Conservation (phyloP, 2,113 vertebrate genomes). For the Mohoua ochrocephala region DNA sequence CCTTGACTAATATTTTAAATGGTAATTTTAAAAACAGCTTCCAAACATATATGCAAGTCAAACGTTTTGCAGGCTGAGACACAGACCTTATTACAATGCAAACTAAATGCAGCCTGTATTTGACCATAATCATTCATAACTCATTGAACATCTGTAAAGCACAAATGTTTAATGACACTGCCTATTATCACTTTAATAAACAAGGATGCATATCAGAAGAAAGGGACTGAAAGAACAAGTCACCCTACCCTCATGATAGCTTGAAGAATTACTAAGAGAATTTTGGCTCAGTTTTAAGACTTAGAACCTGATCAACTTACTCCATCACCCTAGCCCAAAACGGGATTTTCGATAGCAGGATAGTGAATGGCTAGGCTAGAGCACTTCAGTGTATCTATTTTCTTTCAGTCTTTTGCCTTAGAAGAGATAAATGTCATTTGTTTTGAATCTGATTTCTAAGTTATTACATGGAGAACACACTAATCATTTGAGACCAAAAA, state of each 20-base stretch:
- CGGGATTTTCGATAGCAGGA: constrained; percentile 53
- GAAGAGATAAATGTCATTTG: constrained; percentile 60
- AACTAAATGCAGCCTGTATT: constrained; percentile 57
- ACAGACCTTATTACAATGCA: constrained; percentile 56
- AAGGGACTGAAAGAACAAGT: constrained; percentile 59
- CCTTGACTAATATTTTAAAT: constrained; percentile 61
- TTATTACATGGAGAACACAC: constrained; percentile 64
- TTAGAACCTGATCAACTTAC: constrained; percentile 65
- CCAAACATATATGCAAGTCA: constrained; percentile 39
- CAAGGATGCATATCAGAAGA: constrained; percentile 70
- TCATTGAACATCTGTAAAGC: constrained; percentile 65
- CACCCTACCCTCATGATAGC: constrained; percentile 43
- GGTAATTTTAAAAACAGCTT: constrained; percentile 21
- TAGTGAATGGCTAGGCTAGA: constrained; percentile 49
- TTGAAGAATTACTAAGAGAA: constrained; percentile 73
- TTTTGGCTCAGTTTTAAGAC: constrained; percentile 71
- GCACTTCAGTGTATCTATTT: constrained; percentile 24
- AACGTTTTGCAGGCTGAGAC: constrained; percentile 53
- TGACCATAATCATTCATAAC: constrained; percentile 58
- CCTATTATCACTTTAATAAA: constrained; percentile 67
- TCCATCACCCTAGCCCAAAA: constrained; percentile 48
- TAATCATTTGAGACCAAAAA: constrained; percentile 70
- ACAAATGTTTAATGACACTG: constrained; percentile 69
- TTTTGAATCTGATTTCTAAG: constrained; percentile 65
- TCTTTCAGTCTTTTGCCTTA: constrained; percentile 46